Evolutionary conservation across 92 coral and sea anemone genomes (phyloP), one percentile per base, ranked within the genome.

Genomic region (Porites evermanni): DNA sequence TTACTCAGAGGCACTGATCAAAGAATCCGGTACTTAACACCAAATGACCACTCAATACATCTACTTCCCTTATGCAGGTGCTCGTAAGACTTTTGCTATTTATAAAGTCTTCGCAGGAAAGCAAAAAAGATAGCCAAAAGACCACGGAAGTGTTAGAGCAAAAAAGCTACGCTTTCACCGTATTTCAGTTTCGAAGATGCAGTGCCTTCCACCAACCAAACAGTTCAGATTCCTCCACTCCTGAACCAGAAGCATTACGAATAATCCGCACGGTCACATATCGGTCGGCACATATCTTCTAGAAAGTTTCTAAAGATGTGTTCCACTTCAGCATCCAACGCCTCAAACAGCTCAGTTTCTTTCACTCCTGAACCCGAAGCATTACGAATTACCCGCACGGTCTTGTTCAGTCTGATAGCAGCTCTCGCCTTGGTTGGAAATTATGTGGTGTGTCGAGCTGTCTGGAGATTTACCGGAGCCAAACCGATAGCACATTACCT

Each of bases 361-460:
- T 64, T 47, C 65, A 64, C 53, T 64, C 87, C 87, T 51, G 88
- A 85, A 59, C 88, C 88, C 14, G 76, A 67, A 3, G 82, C 58
- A 19, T 56, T 70, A 19, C 67, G 77, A 53, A 77, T 85, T 47
- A 24, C 53, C 70, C 88, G 88, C 17, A 77, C 59, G 1, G 79
- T 77, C 16, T 53, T 85, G 56, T 85, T 85, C 60, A 20, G 82
- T 64, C 38, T 85, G 77, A 76, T 65, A 56, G 77, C 60, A 56
- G 82, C 66, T 26, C 50, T 78, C 26, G 79, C 88, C 47, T 24
- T 85, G 69, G 68, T 85, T 26, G 88, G 88, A 75, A 85, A 85
- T 83, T 85, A 12, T 52, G 88, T 85, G 24, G 83, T 85, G 75
- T 85, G 82, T 67, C 82, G 83, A 67, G 88, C 83, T 26, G 88